Evolutionary conservation across 2,113 vertebrate species (phyloP).

Genomic region (Dasyornis broadbenti): DNA sequence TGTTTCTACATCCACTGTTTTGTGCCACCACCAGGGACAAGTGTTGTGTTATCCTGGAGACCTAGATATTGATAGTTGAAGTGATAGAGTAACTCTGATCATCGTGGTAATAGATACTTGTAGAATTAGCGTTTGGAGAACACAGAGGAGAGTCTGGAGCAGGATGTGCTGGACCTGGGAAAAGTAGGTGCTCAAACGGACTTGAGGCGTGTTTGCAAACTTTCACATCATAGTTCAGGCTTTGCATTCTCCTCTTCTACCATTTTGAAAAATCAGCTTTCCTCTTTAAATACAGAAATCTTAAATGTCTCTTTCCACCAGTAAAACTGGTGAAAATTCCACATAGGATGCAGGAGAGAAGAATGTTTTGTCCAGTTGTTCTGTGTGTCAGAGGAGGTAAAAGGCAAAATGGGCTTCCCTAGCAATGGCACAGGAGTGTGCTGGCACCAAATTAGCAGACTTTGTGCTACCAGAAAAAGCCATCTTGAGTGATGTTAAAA

Average conservation of each 20-base stretch:
- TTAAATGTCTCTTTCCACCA: not conserved
- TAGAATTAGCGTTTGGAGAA: not conserved
- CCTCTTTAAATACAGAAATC: not conserved
- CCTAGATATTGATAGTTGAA: not conserved
- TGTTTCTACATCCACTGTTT: not conserved
- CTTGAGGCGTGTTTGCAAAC: not conserved
- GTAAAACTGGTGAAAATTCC: not conserved
- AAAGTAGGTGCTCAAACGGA: not conserved
- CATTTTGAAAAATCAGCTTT: not conserved
- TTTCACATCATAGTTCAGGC: not conserved
- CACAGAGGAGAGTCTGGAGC: not conserved
- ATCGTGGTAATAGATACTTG: not conserved
- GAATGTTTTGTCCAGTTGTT: not conserved
- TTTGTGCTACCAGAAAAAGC: not conserved
- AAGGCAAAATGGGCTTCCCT: not conserved
- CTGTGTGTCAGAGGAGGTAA: fast-evolving
- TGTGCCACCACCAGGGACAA: not conserved
- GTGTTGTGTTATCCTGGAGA: not conserved
- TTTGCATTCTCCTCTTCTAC: not conserved
- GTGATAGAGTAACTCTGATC: not conserved
- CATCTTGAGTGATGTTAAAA: not conserved
- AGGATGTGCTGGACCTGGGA: not conserved
- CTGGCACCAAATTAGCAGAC: not conserved
- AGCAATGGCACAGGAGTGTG: not conserved
- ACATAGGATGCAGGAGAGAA: not conserved